phyloP scores from a whole-genome alignment of 30 jellyfish, hydroid and myxozoan species.

The Haliclystus octoradiatus region DNA sequence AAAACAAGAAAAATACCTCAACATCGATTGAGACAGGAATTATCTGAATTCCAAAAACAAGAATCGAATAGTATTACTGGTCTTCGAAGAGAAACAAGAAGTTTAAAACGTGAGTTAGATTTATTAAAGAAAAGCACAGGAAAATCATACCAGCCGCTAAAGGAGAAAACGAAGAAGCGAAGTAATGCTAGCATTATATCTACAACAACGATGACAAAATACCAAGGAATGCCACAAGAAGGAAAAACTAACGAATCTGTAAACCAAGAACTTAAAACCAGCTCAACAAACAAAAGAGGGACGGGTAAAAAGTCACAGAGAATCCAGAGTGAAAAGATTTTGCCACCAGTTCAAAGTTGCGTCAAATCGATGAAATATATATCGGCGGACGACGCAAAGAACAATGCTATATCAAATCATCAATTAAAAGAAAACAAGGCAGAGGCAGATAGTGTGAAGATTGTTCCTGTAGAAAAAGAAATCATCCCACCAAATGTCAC shows the following conservation, averaged over 20 bases:
- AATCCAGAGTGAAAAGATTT: neutral
- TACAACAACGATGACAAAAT: neutral
- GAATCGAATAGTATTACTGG: conserved; percentile 22
- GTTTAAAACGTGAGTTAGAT: conserved; percentile 19
- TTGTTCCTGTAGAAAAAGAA: neutral
- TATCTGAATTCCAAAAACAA: conserved; percentile 25
- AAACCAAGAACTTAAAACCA: neutral
- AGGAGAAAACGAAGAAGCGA: neutral
- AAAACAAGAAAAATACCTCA: conserved; percentile 16
- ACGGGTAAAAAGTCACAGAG: neutral
- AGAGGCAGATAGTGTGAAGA: neutral
- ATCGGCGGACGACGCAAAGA: neutral
- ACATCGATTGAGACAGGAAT: conserved; percentile 12
- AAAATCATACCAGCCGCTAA: neutral
- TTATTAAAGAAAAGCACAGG: conserved; percentile 32
- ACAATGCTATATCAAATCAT: neutral
- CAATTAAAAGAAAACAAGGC: neutral
- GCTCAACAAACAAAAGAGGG: neutral
- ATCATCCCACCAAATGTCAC: neutral
- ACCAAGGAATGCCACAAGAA: neutral
- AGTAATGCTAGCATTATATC: neutral
- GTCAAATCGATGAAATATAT: no score
- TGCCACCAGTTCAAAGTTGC: neutral
- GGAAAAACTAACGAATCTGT: neutral
- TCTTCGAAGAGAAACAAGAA: conserved; percentile 20